A percentile compares a stretch with the other conserved stretches of the same genome.
Conservation (phyloP, 2,797 vertebrate genomes). For the Sebastes oblongus region DNA sequence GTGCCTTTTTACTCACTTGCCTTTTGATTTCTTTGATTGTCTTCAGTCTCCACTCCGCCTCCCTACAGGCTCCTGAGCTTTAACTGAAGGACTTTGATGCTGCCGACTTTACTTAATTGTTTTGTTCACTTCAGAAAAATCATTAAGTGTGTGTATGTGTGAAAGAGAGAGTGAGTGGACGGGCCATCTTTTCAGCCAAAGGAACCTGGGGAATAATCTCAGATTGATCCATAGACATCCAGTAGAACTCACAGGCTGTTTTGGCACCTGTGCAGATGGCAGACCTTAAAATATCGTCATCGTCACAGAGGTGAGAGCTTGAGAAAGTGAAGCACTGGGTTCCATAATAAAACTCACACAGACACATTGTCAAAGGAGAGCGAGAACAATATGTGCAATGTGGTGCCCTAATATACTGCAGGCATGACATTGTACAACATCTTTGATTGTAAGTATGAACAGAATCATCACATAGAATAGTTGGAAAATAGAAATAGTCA, state of each 20-base stretch:
- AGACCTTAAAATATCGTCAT: slow-evolving; percentile 77
- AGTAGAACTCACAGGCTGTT: slow-evolving; percentile 63
- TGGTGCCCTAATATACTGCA: not conserved
- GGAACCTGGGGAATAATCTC: slow-evolving; percentile 70
- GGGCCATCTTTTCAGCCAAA: slow-evolving; percentile 29
- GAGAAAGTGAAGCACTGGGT: slow-evolving; percentile 54
- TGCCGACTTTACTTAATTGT: slow-evolving; percentile 77
- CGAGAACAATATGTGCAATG: slow-evolving; percentile 31
- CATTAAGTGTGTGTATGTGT: slow-evolving; percentile 56
- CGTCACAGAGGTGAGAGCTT: slow-evolving; percentile 65
- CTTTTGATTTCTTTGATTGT: slow-evolving; percentile 65
- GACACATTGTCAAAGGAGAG: slow-evolving; percentile 42
- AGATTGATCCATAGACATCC: slow-evolving; percentile 74
- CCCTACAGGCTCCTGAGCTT: slow-evolving; percentile 52
- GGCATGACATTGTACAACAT: slow-evolving; percentile 16
- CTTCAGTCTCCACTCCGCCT: slow-evolving; percentile 45
- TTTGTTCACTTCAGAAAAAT: slow-evolving; percentile 78
- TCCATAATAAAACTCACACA: slow-evolving; percentile 56
- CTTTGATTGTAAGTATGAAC: not conserved
- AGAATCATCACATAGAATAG: not conserved
- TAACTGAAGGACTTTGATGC: slow-evolving; percentile 56
- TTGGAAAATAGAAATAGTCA: not conserved
- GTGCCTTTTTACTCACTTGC: slow-evolving; percentile 38
- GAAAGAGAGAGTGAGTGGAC: not conserved
- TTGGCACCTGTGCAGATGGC: slow-evolving; percentile 78